Evolutionary conservation across 2,113 vertebrate species (phyloP).

Genomic region (Saiga tatarica): DNA sequence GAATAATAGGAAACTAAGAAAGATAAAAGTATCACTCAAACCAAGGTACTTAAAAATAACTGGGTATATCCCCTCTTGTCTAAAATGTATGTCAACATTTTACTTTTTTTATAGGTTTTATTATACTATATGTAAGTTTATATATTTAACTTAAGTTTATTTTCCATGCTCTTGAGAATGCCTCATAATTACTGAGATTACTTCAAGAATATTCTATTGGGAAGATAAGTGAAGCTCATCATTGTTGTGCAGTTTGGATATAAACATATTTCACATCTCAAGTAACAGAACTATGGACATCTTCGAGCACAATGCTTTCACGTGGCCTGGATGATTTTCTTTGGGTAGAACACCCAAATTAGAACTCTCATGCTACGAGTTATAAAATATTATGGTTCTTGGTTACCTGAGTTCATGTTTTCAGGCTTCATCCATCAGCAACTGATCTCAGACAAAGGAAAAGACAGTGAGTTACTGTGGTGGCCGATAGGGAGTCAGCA

Average conservation of each 20-base stretch:
- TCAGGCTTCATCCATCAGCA: not conserved
- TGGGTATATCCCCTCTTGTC: not conserved
- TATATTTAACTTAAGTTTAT: not conserved
- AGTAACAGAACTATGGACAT: not conserved
- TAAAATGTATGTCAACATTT: not conserved
- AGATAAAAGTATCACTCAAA: conserved; percentile 10
- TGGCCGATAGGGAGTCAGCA: not conserved
- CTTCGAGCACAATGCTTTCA: not conserved
- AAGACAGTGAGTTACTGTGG: too few relatives aligned
- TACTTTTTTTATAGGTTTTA: not conserved
- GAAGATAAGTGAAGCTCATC: not conserved
- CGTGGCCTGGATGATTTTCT: not conserved
- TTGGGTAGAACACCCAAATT: not conserved
- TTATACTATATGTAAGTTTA: not conserved
- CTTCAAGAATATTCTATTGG: not conserved
- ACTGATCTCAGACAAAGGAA: not conserved
- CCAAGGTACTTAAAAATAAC: not conserved
- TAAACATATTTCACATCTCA: not conserved
- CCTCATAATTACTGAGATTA: not conserved
- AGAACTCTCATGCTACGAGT: not conserved
- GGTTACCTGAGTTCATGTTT: not conserved
- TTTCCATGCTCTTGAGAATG: not conserved
- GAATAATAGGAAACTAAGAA: conserved; percentile 11
- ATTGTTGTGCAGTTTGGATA: not conserved
- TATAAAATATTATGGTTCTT: not conserved